Evolutionary conservation across 1,140 invertebrate species (phyloP).

Genomic region (Drosophila tristis): DNA sequence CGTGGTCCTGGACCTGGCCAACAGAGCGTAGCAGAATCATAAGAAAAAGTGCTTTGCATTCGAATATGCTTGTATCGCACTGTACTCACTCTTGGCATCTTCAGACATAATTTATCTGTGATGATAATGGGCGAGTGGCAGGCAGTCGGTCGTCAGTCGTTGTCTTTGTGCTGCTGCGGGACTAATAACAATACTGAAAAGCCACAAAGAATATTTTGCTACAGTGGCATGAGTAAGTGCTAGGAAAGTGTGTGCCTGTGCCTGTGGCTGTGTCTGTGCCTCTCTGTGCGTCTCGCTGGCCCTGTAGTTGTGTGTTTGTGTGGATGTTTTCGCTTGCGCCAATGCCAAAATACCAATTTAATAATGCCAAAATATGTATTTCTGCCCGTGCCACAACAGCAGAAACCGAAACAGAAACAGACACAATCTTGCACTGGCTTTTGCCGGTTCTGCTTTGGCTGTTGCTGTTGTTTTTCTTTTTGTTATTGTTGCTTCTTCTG

Average conservation of each 20-base stretch:
- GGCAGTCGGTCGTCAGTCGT: constrained; percentile 26
- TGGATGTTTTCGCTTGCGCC: constrained; percentile 22
- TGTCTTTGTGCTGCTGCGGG: constrained; percentile 34
- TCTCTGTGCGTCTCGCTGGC: background rate
- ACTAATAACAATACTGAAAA: constrained; percentile 64
- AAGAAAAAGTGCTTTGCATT: constrained; percentile 3
- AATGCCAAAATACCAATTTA: constrained; percentile 39
- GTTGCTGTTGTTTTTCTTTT: background rate
- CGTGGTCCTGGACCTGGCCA: constrained; percentile 62
- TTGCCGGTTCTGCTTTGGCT: constrained; percentile 41
- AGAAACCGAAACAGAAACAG: no score
- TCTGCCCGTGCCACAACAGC: background rate
- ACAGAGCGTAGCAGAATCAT: background rate
- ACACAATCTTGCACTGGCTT: constrained; percentile 21
- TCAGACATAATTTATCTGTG: constrained; percentile 71
- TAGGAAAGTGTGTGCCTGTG: background rate
- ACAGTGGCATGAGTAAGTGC: constrained; percentile 23
- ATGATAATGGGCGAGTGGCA: constrained; percentile 31
- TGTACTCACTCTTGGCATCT: constrained; percentile 71
- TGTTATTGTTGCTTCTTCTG: background rate
- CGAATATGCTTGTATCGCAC: background rate
- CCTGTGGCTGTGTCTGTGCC: background rate
- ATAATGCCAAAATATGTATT: constrained; percentile 41
- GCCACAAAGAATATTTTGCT: constrained; percentile 22
- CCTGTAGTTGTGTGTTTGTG: constrained; percentile 16